Base-by-base conservation (phyloP, 2,888 invertebrate species). In the Xylota sylvarum region DNA sequence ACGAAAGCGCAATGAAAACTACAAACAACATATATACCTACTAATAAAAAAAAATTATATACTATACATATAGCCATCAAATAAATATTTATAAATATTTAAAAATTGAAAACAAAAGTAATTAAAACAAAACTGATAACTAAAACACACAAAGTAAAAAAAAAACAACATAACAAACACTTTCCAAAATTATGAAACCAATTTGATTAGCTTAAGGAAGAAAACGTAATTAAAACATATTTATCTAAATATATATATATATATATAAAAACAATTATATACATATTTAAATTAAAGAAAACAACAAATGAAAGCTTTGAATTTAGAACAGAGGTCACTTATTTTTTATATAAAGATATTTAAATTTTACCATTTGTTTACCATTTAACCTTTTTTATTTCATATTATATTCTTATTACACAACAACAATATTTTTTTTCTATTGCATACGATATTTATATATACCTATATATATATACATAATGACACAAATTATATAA, bases 1-100 rank as follows among this genome's bases (percentile, higher is more conserved):
- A 87, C 87, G 87, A 87, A 87, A 74, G 87, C 87, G 87, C 87
- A 87, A 87, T 86, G 86, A 81, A 86, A 86, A 86, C 77, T 86
- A 86, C 86, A 81, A 86, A 86, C 77, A 86, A 86, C 82, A 82
- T 86, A 86, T 82, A 82, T 86, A 86, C 86, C 86, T 86, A 85
- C 50, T 85, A 74, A 84, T 73, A 46, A 79, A 80, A 81, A 52
- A 60, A 65, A 56, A 65, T 48, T 48, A 56, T 77, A 81, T 77
- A 86, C 52, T 74, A 81, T 76, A 74, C n/a, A n/a, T 83, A 84
- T 83, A 85, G 65, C 86, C 81, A 86, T 86, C 70, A 77, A 65
- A 60, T 77, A 69, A 76, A 60, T 80, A 80, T 82, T 86, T 72
- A 72, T 70, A 81, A 81, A 65, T 30, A 60, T 64, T 55, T 32